Conservation (phyloP, 2,888 invertebrate genomes). For the Phortica okadai region DNA sequence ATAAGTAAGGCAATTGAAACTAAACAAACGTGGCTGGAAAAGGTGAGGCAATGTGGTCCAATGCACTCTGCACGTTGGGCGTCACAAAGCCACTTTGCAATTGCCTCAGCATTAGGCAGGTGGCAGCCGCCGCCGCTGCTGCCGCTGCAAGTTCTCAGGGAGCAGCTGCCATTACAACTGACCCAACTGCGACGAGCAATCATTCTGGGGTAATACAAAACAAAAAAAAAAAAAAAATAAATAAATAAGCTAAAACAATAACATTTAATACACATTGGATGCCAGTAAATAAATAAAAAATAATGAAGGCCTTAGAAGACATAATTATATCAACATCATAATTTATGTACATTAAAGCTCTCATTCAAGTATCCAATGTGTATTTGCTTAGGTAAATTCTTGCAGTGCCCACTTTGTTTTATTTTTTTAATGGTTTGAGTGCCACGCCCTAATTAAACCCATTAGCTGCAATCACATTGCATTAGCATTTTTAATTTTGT, state of each 20-base stretch:
- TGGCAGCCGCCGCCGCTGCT: slow-evolving; percentile 74
- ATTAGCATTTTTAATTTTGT: too few relatives aligned
- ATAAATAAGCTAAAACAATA: slow-evolving; percentile 17
- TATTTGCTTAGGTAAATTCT: too few relatives aligned
- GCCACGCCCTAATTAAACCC: too few relatives aligned
- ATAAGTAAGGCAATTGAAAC: slow-evolving; percentile 1
- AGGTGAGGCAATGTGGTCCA: slow-evolving; percentile 76
- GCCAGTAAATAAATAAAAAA: slow-evolving; percentile 33
- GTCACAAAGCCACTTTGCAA: slow-evolving; percentile 77
- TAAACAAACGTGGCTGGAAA: slow-evolving; percentile 69
- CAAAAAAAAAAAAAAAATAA: slow-evolving; percentile 18
- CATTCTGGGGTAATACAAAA: slow-evolving; percentile 66
- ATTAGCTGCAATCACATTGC: too few relatives aligned
- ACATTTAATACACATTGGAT: neutral
- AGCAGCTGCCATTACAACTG: slow-evolving; percentile 66
- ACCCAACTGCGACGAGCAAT: slow-evolving; percentile 62
- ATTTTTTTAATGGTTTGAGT: too few relatives aligned
- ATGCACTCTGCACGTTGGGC: slow-evolving; percentile 77
- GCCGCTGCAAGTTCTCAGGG: slow-evolving; percentile 64
- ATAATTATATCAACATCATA: slow-evolving; percentile 14
- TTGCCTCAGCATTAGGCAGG: slow-evolving; percentile 77
- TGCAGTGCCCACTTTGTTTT: too few relatives aligned
- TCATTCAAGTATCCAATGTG: too few relatives aligned
- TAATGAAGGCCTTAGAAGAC: neutral
- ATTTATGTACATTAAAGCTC: neutral